phyloP scores from a whole-genome alignment of 2,888 invertebrate species.

The Folsomia manolachei region DNA sequence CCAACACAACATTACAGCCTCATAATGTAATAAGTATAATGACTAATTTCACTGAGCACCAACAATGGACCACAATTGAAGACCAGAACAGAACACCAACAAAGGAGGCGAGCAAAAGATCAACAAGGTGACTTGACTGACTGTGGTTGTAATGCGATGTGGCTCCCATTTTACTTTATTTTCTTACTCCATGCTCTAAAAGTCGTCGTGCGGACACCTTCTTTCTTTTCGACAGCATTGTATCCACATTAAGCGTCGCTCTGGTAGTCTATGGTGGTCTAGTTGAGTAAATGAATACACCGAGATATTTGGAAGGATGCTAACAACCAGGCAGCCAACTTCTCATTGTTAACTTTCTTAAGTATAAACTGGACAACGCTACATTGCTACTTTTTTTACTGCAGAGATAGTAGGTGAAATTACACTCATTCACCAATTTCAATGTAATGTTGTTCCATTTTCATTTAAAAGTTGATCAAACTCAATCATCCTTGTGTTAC shows the following conservation, averaged over 20 bases:
- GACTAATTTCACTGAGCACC: conserved; percentile 2
- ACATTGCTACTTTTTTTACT: no score
- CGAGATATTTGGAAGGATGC: neutral
- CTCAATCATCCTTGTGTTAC: no score
- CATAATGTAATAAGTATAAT: conserved; percentile 3
- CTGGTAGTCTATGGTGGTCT: no score
- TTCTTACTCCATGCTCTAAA: conserved; percentile 41
- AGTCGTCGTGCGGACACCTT: conserved; percentile 46
- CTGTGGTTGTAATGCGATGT: conserved; percentile 4
- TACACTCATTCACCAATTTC: no score
- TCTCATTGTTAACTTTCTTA: neutral
- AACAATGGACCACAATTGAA: conserved; percentile 6
- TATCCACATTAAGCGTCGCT: no score
- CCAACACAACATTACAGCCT: neutral
- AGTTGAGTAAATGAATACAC: conserved; percentile 5
- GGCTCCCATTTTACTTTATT: conserved; percentile 13
- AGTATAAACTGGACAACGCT: no score
- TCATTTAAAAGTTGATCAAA: no score
- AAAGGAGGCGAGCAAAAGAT: neutral
- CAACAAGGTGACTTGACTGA: conserved; percentile 9
- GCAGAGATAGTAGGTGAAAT: no score
- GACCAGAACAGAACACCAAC: conserved; percentile 7
- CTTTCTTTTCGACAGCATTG: conserved; percentile 3
- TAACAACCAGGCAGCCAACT: neutral
- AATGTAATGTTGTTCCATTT: no score